Conservation (phyloP, 64 coral and sea anemone species). For the Montipora sp. region DNA sequence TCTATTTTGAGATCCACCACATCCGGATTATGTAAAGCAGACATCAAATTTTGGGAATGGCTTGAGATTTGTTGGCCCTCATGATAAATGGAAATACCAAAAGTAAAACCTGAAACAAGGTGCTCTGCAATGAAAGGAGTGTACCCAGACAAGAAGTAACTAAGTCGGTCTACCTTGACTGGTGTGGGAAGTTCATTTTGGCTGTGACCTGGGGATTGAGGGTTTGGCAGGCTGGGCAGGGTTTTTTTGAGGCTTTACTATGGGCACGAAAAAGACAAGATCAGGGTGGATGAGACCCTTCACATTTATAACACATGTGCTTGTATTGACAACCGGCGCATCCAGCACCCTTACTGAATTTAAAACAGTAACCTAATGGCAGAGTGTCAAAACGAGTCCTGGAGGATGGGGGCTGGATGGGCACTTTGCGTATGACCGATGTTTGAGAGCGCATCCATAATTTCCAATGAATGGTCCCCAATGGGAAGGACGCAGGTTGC, state of each 20-base stretch:
- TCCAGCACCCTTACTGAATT: neutral
- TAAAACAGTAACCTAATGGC: slow-evolving; percentile 18
- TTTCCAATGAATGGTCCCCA: neutral
- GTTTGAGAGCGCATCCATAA: neutral
- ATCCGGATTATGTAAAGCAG: slow-evolving; percentile 13
- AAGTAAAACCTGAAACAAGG: slow-evolving; percentile 10
- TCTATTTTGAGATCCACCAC: neutral
- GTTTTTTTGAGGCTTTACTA: neutral
- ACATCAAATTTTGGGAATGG: slow-evolving; percentile 3
- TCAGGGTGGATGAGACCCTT: neutral
- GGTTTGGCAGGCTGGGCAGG: slow-evolving; percentile 6
- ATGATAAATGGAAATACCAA: slow-evolving; percentile 8
- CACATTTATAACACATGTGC: slow-evolving; percentile 23
- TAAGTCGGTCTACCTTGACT: neutral
- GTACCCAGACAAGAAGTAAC: slow-evolving; percentile 28
- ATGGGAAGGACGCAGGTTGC: slow-evolving; percentile 1
- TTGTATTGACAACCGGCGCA: slow-evolving; percentile 7
- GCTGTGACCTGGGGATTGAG: neutral
- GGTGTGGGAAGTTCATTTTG: slow-evolving; percentile 23
- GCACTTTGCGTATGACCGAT: neutral
- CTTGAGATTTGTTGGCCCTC: neutral
- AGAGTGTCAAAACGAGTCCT: neutral
- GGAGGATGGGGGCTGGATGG: neutral
- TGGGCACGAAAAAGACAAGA: slow-evolving; percentile 21
- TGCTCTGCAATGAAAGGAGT: slow-evolving; percentile 21